These are phyloP conservation scores for Ochotona curzoniae DNA, from an alignment of 2,113 vertebrate species.

Conservation along the genomic window DNA sequence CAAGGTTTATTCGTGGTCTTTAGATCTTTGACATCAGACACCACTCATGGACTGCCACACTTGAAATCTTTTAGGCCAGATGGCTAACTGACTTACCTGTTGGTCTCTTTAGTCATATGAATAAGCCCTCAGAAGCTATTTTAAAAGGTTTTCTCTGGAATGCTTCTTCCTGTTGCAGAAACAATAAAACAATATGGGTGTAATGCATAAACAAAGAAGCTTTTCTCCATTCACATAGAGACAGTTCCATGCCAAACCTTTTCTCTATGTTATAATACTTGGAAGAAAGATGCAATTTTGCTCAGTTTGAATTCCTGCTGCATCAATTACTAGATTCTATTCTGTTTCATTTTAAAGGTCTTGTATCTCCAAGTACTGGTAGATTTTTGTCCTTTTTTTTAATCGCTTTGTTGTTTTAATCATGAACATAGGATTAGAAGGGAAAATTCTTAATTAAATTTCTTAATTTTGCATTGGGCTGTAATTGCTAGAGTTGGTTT, in stretches of 20 bases:
- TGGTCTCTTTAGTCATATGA: constrained; percentile 29
- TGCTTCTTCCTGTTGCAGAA: neutral
- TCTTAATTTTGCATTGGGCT: neutral
- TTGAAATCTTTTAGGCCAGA: constrained; percentile 12
- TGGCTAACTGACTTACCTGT: neutral
- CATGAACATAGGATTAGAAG: neutral
- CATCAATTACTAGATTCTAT: neutral
- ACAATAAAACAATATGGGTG: neutral
- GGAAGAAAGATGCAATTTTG: neutral
- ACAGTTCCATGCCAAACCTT: neutral
- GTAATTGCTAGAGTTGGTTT: neutral
- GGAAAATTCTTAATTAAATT: neutral
- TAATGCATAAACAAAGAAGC: neutral
- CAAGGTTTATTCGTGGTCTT: constrained; percentile 14
- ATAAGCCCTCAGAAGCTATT: neutral
- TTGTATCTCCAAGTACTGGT: neutral
- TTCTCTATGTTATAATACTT: neutral
- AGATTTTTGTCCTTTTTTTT: neutral
- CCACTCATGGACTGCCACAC: neutral
- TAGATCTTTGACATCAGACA: constrained; percentile 14
- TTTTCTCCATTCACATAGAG: neutral
- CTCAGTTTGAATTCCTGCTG: neutral
- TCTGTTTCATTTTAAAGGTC: neutral
- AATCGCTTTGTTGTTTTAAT: neutral
- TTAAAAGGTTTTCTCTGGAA: neutral